These are phyloP conservation scores for Spea multiplicata DNA, from an alignment of 2,113 vertebrate genomes.

Conservation along the genomic window DNA sequence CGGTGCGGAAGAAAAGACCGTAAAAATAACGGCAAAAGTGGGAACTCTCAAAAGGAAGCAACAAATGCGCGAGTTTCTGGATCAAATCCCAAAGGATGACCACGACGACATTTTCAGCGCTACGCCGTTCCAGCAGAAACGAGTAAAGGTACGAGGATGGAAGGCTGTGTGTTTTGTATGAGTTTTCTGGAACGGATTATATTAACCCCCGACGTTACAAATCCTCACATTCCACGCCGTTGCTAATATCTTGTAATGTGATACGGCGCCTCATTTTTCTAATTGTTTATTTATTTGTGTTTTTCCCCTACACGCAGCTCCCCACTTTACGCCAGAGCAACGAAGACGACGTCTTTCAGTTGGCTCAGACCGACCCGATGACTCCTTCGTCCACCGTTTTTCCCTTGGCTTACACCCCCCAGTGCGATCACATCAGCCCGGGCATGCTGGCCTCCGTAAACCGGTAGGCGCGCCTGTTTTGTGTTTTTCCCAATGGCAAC, in stretches of 20 bases:
- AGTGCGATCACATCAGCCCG: conserved; percentile 81
- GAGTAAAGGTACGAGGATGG: conserved; percentile 67
- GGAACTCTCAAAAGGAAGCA: conserved; percentile 86
- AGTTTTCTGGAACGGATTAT: neutral
- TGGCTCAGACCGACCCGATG: conserved; percentile 62
- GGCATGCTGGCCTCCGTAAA: conserved; percentile 80
- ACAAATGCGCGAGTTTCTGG: conserved; percentile 86
- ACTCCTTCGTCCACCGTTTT: conserved; percentile 69
- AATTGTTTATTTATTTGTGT: too few relatives aligned
- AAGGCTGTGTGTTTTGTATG: neutral
- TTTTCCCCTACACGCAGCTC: conserved; percentile 61
- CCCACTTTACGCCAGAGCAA: conserved; percentile 62
- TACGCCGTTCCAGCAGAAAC: conserved; percentile 66
- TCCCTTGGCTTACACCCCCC: conserved; percentile 74
- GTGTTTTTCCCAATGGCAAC: too few relatives aligned
- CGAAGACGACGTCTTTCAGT: conserved; percentile 60
- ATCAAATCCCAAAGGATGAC: conserved; percentile 82
- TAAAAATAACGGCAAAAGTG: conserved; percentile 71
- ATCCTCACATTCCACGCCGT: neutral
- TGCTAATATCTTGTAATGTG: too few relatives aligned
- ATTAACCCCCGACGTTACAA: neutral
- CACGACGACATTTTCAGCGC: conserved; percentile 79
- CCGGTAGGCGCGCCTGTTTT: conserved; percentile 64
- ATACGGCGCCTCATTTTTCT: neutral
- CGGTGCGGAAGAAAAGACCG: conserved; percentile 16